phyloP scores from a whole-genome alignment of 2,888 invertebrate genomes.

The Acheta domesticus region DNA sequence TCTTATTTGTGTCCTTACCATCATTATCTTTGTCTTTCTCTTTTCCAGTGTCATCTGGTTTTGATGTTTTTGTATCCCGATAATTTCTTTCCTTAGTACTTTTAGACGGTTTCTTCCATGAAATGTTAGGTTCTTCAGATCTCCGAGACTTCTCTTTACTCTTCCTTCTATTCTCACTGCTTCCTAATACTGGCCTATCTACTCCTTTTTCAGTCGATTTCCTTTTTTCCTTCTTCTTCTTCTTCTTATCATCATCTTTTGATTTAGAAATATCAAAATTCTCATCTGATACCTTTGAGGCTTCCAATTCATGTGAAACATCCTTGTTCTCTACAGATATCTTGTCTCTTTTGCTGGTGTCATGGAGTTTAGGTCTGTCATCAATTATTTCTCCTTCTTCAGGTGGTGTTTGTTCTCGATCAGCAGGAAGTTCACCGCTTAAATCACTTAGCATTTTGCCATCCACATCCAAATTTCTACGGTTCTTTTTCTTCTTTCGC shows the following conservation, averaged over 20 bases:
- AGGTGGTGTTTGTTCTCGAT: slow-evolving; percentile 40
- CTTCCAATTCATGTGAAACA: slow-evolving; percentile 42
- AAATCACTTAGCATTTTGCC: slow-evolving; percentile 34
- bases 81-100: slow-evolving; percentile 75
- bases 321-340: slow-evolving; percentile 36
- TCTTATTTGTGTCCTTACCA: slow-evolving; percentile 46
- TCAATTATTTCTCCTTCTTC: slow-evolving; percentile 61
- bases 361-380: slow-evolving; percentile 46
- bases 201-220: slow-evolving; percentile 37
- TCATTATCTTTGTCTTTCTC: slow-evolving; percentile 50
- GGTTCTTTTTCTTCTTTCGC: slow-evolving; percentile 35
- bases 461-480: slow-evolving; percentile 34
- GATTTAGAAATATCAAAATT: slow-evolving; percentile 39
- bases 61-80: slow-evolving; percentile 53
- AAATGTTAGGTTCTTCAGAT: slow-evolving; percentile 48
- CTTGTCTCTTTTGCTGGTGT: slow-evolving; percentile 40
- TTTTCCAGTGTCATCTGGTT: slow-evolving; percentile 49
- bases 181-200: slow-evolving; percentile 32
- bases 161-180: slow-evolving; percentile 45
- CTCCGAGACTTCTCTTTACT: slow-evolving; percentile 51
- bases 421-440: background rate
- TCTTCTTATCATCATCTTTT: slow-evolving; percentile 45
- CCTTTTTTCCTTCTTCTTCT: slow-evolving; percentile 52
- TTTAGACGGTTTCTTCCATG: slow-evolving; percentile 78
- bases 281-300: slow-evolving; percentile 42